phyloP scores from a whole-genome alignment of 2,113 vertebrate species.

The Marmota flaviventris region DNA sequence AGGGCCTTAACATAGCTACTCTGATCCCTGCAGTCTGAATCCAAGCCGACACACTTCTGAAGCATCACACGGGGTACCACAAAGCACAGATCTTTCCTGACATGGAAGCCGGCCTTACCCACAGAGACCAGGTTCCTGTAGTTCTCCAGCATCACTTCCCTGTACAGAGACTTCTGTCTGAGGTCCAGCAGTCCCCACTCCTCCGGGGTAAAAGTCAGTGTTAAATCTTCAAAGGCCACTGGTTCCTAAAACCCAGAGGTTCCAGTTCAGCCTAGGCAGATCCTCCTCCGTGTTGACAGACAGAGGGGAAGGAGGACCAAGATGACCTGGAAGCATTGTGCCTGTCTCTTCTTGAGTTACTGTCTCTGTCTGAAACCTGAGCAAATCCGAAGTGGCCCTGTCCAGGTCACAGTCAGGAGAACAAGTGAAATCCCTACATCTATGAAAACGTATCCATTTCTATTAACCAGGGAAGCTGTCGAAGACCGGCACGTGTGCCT shows the following conservation, averaged over 20 bases:
- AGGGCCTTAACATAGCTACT: background rate
- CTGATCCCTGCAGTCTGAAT: background rate
- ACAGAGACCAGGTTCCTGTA: slow-evolving; percentile 80
- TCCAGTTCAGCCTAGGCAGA: slow-evolving; percentile 13
- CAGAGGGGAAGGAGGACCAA: background rate
- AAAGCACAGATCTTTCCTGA: slow-evolving; percentile 45
- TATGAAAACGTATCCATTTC: background rate
- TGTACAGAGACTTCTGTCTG: slow-evolving; percentile 77
- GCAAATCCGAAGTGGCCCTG: background rate
- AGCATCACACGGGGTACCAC: background rate
- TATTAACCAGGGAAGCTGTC: background rate
- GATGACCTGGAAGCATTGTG: background rate
- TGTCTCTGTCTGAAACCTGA: background rate
- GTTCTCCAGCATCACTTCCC: slow-evolving; percentile 80
- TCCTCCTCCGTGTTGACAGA: background rate
- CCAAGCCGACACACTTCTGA: slow-evolving; percentile 53
- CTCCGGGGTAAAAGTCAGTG: slow-evolving; percentile 70
- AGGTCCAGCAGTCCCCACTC: slow-evolving; percentile 76
- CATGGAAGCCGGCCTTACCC: slow-evolving; percentile 70
- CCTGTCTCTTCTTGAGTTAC: background rate
- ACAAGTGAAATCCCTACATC: background rate
- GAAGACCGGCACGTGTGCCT: background rate
- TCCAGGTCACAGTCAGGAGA: background rate
- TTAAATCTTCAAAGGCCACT: slow-evolving; percentile 78
- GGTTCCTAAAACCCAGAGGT: slow-evolving; percentile 80